Conservation (phyloP, 2,113 vertebrate species). For the Alaudala cheleensis region DNA sequence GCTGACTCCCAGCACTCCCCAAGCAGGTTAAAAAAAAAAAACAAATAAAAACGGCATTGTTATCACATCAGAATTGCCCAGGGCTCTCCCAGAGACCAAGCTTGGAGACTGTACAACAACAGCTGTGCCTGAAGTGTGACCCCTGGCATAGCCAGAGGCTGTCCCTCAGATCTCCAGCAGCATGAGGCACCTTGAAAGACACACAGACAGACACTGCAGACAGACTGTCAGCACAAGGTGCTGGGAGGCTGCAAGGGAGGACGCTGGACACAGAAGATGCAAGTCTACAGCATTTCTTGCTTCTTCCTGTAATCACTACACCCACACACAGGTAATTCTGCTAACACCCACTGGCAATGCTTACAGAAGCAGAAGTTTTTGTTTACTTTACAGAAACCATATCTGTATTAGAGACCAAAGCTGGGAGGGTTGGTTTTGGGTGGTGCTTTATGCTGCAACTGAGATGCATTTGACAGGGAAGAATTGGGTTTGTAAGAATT, state of each 20-base stretch:
- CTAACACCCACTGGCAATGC: neutral
- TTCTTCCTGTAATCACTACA: neutral
- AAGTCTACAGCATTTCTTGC: neutral
- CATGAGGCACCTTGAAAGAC: neutral
- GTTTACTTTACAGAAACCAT: neutral
- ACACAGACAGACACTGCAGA: accelerated
- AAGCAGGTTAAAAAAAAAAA: neutral
- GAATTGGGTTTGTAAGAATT: neutral
- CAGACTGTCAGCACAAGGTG: neutral
- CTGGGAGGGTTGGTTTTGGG: neutral
- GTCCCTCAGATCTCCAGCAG: neutral
- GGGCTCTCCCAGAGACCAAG: neutral
- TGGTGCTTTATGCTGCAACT: neutral
- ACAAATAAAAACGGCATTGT: neutral
- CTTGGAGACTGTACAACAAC: slow-evolving; percentile 17
- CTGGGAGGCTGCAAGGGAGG: neutral
- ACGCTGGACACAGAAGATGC: neutral
- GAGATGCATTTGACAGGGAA: accelerated
- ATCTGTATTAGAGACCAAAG: neutral
- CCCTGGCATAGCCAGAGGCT: neutral
- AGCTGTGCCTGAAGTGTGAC: neutral
- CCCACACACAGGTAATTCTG: neutral
- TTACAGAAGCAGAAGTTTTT: neutral
- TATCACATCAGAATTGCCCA: neutral
- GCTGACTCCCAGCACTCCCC: neutral